Conservation (phyloP, 2,888 invertebrate genomes). For the Drosophila pseudotakahashii region DNA sequence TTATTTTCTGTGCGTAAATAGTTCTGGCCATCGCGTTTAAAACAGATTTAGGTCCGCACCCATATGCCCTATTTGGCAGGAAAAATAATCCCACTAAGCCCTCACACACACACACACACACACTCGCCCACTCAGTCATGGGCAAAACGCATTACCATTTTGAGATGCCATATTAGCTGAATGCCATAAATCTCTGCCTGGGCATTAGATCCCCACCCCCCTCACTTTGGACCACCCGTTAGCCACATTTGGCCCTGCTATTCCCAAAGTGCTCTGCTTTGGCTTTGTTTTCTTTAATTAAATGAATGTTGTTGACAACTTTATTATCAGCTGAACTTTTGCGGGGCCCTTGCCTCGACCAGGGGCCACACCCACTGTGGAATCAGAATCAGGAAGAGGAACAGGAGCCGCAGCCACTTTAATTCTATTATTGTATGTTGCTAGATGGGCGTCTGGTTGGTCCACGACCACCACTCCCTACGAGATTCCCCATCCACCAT, state of each 20-base stretch:
- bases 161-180: constrained; percentile 70
- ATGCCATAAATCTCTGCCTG: constrained; percentile 69
- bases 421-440: constrained; percentile 78
- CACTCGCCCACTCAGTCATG: constrained; percentile 1
- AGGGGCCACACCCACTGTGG: constrained; percentile 25
- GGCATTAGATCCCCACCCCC: constrained; percentile 43
- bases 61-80: constrained; percentile 18
- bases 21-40: constrained; percentile 11
- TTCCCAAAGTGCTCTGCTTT: constrained; percentile 69
- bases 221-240: not conserved
- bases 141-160: constrained; percentile 65
- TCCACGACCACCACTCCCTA: not conserved
- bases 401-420: constrained; percentile 57
- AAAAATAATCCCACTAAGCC: constrained; percentile 19
- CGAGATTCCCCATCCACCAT: not conserved
- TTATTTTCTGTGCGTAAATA: constrained; percentile 3
- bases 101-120: constrained; percentile 5
- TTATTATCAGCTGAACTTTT: constrained; percentile 80
- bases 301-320: constrained; percentile 82
- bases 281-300: constrained; percentile 81
- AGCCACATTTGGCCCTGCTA: constrained; percentile 31
- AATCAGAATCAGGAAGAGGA: constrained; percentile 28
- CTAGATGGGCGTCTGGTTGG: constrained; percentile 24
- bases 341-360: constrained; percentile 42
- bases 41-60: constrained; percentile 13